phyloP scores from a whole-genome alignment of 2,888 invertebrate genomes.

The Agrotis clavis region DNA sequence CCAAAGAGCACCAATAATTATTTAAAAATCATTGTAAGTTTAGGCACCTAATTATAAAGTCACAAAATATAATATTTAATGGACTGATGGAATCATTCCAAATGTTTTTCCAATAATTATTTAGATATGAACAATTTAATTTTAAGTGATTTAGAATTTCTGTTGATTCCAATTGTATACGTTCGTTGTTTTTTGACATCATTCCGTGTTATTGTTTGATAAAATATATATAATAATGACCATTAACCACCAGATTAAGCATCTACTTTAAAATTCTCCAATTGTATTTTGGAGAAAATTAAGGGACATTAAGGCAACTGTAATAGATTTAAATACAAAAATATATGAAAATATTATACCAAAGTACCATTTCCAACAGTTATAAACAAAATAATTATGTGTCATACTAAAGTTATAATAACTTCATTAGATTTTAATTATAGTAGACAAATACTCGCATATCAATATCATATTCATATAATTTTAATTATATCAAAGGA shows the following conservation, averaged over 20 bases:
- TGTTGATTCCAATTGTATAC: constrained; percentile 32
- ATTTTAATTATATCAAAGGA: constrained; percentile 53
- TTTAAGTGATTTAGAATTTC: constrained; percentile 39
- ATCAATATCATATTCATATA: constrained; percentile 70
- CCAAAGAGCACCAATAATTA: constrained; percentile 58
- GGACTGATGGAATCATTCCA: constrained; percentile 78
- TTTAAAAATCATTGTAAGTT: constrained; percentile 38
- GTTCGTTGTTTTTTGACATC: constrained; percentile 28
- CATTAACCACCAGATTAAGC: constrained; percentile 11
- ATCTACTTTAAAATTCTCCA: constrained; percentile 12
- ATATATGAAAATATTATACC: constrained; percentile 26
- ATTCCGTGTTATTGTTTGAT: constrained; percentile 43
- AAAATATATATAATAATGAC: constrained; percentile 7
- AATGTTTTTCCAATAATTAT: constrained; percentile 44
- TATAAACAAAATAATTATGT: constrained; percentile 25
- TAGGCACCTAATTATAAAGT: constrained; percentile 42
- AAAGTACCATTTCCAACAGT: constrained; percentile 49
- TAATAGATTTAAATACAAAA: constrained; percentile 31
- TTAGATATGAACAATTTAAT: constrained; percentile 44
- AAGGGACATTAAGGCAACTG: constrained; percentile 31
- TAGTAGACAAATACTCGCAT: constrained; percentile 76
- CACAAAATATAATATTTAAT: constrained; percentile 48
- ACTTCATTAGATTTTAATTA: constrained; percentile 54
- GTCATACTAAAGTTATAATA: constrained; percentile 42
- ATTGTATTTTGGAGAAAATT: constrained; percentile 3